Evolutionary conservation across 1,140 invertebrate genomes (phyloP), one percentile per base, ranked within the genome.

Genomic region (Amphibalanus amphitrite): DNA sequence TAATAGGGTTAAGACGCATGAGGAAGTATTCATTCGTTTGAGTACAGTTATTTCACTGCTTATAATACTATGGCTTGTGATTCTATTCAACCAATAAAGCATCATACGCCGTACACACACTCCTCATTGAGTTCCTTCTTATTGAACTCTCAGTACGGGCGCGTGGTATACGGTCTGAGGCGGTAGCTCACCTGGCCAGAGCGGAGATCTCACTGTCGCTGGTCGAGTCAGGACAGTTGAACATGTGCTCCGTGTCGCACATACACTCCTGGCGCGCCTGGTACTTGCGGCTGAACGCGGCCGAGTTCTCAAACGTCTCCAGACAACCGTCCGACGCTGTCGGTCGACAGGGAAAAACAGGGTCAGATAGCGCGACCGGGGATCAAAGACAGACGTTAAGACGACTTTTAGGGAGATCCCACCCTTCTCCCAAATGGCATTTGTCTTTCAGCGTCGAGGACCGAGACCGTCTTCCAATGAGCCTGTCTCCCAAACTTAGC

Each of bases 181-280:
- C n/a, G n/a, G n/a, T n/a, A n/a, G n/a, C n/a, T n/a, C 28, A 80
- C 64, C 80, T 77, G 67, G 81, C 81, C 69, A 82, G 74, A 71
- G 79, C 78, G 28, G 82, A 77, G 38, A 81, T 78, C 74, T 81
- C 80, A 29, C 78, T 77, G 59, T 83, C 81, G 26, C 76, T 72
- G 25, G 76, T 76, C 26, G 75, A 75, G 17, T 77, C 81, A 0
- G 89, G 84, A 79, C 94, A 99, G 78, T 92, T 89, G 78, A 98
- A 91, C 96, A 99, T 98, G 81, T 99, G 97, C 78, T 99, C 97
- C 0, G 88, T 89, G 78, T 99, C 97, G 75, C 97, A 99, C 85
- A 97, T 95, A 78, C 96, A 99, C 71, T 96, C 90, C 79, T 98
- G 95, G 0, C 88, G 83, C 3, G 89, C 87, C 80, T 99, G 96